Conservation (phyloP, 2,888 invertebrate genomes). For the Morinoia aosen region DNA sequence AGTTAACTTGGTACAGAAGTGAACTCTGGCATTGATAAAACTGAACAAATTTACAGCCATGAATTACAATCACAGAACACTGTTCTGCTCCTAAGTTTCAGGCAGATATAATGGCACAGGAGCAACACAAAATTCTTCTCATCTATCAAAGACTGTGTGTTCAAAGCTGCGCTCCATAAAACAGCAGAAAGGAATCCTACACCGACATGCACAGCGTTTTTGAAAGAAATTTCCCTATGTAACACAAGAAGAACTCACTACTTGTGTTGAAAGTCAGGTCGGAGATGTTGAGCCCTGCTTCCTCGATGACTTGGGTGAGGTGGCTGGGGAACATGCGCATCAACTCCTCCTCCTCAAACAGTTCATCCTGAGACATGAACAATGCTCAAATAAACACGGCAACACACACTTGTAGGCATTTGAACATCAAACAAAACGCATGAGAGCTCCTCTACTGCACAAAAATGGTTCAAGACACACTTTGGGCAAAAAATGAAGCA, state of each 20-base stretch:
- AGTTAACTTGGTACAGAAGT: too few species aligned
- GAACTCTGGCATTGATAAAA: too few species aligned
- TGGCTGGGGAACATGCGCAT: neutral
- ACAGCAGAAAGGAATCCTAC: neutral
- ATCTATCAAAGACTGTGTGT: too few species aligned
- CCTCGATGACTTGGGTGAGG: neutral
- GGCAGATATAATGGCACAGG: too few species aligned
- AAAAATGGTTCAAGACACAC: neutral
- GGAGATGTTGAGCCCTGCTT: slow-evolving; percentile 8
- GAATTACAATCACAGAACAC: too few species aligned
- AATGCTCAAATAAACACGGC: neutral
- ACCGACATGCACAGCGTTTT: neutral
- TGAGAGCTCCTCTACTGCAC: neutral
- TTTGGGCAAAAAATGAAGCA: neutral
- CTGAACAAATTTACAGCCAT: too few species aligned
- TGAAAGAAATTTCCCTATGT: neutral
- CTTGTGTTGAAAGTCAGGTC: neutral
- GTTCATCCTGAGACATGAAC: neutral
- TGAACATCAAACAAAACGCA: neutral
- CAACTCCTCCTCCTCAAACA: neutral
- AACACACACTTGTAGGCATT: neutral
- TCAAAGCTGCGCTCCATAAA: too few species aligned
- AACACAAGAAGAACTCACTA: neutral
- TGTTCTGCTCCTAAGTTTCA: too few species aligned
- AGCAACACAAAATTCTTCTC: too few species aligned